phyloP scores from a whole-genome alignment of 2,888 invertebrate genomes.

The Glyphotaelius pellucidus region DNA sequence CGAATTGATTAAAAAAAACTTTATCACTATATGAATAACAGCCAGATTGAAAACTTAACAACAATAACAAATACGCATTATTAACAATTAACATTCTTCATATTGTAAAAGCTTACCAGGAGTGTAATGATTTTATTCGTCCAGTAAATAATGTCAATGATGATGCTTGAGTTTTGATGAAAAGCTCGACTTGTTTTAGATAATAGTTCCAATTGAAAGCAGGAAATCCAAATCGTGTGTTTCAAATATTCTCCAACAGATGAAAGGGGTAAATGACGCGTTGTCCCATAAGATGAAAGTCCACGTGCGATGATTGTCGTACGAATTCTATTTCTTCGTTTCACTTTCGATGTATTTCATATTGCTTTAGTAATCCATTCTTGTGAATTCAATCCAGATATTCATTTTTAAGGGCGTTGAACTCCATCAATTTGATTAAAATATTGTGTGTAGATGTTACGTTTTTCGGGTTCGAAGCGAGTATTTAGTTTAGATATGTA shows the following conservation, averaged over 20 bases:
- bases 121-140: neutral
- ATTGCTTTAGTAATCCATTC: neutral
- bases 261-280: neutral
- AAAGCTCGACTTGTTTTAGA: neutral
- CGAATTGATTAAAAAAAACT: neutral
- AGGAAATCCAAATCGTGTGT: neutral
- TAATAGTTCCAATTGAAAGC: neutral
- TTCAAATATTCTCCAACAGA: neutral
- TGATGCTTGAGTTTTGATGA: neutral
- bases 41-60: slow-evolving; percentile 46
- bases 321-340: neutral
- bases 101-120: slow-evolving; percentile 2
- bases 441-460: neutral
- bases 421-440: neutral
- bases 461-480: neutral
- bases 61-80: neutral
- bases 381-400: neutral
- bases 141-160: neutral
- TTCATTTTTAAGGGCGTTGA: neutral
- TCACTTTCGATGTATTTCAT: neutral
- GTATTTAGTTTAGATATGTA: neutral
- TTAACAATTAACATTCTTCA: neutral
- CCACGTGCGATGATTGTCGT: neutral
- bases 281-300: neutral
- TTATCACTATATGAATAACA: slow-evolving; percentile 16